Evolutionary conservation across 2,113 vertebrate genomes (phyloP).

Genomic region (Bucco capensis): DNA sequence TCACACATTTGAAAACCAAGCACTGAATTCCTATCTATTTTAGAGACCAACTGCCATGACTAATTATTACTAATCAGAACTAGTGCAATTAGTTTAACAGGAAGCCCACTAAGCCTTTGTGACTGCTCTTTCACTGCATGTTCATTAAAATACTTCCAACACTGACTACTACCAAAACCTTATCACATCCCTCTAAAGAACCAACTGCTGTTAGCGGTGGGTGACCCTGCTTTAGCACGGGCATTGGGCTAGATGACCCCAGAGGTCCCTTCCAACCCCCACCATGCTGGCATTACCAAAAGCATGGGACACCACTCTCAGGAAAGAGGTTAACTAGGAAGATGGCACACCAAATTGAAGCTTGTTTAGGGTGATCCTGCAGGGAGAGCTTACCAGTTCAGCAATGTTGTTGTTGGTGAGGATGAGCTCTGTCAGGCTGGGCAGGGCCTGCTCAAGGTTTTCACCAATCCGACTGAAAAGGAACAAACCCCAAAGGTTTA

Average conservation of each 20-base stretch:
- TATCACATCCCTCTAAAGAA: background rate
- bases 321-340: background rate
- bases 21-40: background rate
- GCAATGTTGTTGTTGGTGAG: slow-evolving; percentile 97
- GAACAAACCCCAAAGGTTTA: background rate
- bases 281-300: background rate
- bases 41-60: background rate
- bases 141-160: background rate
- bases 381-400: slow-evolving; percentile 82
- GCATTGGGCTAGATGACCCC: too few species aligned
- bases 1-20: background rate
- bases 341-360: background rate
- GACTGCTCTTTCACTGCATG: background rate
- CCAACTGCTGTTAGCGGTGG: background rate
- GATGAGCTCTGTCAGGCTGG: slow-evolving; percentile 85
- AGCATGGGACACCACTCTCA: background rate
- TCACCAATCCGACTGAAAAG: slow-evolving; percentile 89
- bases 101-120: background rate
- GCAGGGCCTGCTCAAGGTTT: slow-evolving; percentile 87
- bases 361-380: background rate
- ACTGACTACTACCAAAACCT: background rate
- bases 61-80: background rate
- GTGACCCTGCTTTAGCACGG: too few species aligned
- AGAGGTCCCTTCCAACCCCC: too few species aligned
- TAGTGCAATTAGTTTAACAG: background rate